Conservation (phyloP, 2,113 vertebrate species). For the Scytalopus superciliaris region DNA sequence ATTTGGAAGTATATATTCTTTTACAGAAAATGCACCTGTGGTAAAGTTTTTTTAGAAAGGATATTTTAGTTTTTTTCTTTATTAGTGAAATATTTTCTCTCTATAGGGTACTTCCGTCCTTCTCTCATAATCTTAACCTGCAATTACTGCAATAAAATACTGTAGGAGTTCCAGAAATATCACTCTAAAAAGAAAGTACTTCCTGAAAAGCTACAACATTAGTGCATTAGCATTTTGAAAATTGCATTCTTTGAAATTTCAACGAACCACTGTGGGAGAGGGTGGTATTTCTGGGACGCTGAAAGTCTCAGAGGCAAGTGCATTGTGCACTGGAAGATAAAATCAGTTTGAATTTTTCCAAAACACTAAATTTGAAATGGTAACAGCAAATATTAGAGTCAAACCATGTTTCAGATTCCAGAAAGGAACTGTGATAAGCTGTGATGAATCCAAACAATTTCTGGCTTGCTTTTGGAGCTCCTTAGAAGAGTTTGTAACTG, state of each 20-base stretch:
- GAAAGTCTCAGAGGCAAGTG: background rate
- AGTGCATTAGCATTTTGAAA: background rate
- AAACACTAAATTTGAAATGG: background rate
- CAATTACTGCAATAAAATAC: background rate
- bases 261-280: background rate
- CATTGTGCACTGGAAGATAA: background rate
- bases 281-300: background rate
- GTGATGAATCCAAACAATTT: background rate
- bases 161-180: background rate
- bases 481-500: background rate
- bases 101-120: background rate
- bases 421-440: background rate
- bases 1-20: background rate
- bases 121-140: background rate
- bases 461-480: background rate
- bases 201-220: background rate
- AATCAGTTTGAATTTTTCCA: background rate
- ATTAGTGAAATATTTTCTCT: conserved; percentile 18
- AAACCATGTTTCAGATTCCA: background rate
- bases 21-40: conserved; percentile 37
- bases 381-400: background rate
- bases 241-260: background rate
- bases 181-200: background rate
- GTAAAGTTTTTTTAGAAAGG: background rate
- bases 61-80: background rate